A percentile compares a stretch with the other conserved stretches of the same genome.
Conservation (phyloP, 2,113 vertebrate genomes). For the Dolichallabes microphthalmus region DNA sequence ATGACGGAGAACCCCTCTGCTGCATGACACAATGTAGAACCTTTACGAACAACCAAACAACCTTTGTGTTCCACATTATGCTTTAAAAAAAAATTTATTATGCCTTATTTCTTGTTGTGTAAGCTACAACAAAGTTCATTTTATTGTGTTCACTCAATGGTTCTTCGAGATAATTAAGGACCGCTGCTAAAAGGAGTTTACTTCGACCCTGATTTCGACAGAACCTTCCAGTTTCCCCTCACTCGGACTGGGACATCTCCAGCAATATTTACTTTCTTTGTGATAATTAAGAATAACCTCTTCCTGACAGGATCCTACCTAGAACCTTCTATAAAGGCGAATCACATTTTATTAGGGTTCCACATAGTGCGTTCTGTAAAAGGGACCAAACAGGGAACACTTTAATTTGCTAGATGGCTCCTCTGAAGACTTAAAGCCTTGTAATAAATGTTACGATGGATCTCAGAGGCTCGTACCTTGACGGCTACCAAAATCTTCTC, state of each 20-base stretch:
- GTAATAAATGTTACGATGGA: neutral
- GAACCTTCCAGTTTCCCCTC: neutral
- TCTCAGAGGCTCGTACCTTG: constrained; percentile 79
- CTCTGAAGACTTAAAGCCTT: neutral
- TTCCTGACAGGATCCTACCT: neutral
- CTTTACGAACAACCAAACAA: neutral
- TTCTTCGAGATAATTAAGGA: neutral
- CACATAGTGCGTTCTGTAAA: neutral
- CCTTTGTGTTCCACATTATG: neutral
- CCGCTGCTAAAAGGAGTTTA: neutral
- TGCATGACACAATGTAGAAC: neutral
- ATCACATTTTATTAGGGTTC: neutral
- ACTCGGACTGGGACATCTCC: neutral
- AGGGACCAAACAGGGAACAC: neutral
- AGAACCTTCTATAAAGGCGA: neutral
- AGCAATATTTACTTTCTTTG: neutral
- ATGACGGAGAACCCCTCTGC: neutral
- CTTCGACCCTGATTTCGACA: neutral
- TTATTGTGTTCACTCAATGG: neutral
- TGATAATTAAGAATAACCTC: neutral
- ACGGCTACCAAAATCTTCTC: constrained; percentile 98
- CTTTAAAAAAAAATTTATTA: too few relatives aligned
- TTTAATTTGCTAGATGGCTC: neutral
- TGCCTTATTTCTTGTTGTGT: neutral
- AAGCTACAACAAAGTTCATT: neutral